Evolutionary conservation across 2,113 vertebrate genomes (phyloP), one percentile per base, ranked within the genome.

Genomic region (Tenrec ecaudatus): DNA sequence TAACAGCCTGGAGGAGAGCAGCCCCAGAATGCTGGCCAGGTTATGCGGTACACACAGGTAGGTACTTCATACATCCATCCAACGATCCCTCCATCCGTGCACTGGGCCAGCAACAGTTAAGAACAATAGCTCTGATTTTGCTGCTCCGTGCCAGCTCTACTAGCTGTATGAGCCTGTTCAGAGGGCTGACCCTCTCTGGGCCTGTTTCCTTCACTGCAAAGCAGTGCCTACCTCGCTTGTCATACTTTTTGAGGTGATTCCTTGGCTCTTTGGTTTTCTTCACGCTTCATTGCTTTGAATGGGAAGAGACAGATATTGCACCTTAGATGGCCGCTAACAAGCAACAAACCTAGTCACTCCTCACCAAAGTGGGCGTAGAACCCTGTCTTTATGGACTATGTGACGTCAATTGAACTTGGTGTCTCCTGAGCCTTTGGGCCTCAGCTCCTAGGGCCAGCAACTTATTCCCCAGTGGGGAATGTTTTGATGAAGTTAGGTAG

Each of bases 201-300:
- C 16, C 53, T 89, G 25, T 71, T 92, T 95, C 57, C 23, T 82
- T 89, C 60, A 2, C 68, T 75, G 19, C 64, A 57, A 88, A 86
- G n/a, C 71, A 62, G 23, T 92, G 53, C 20, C 1, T 38, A 25
- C 43, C 11, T 80, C 68, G 47, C 62, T 78, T 92, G 19, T 14
- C 9, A 38, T 76, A 36, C 17, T 71, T 31, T 88, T 89, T 81
- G 57, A 76, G 76, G 47, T 53, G 47, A 8, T 53, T 53, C 47
- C 47, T 53, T 53, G 47, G 47, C 47, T 53, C 47, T 53, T 53
- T 53, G 47, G 12, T 53, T 14, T 53, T 53, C 47, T 53, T 53
- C 47, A 53, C 47, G 5, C 47, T 53, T 53, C n/a, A 80, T 76
- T 47, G 6, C 20, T 23, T 83, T n/a, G 27, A 15, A 90, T 64